phyloP scores from a whole-genome alignment of 1,140 invertebrate species.

The Cryptotermes secundus region DNA sequence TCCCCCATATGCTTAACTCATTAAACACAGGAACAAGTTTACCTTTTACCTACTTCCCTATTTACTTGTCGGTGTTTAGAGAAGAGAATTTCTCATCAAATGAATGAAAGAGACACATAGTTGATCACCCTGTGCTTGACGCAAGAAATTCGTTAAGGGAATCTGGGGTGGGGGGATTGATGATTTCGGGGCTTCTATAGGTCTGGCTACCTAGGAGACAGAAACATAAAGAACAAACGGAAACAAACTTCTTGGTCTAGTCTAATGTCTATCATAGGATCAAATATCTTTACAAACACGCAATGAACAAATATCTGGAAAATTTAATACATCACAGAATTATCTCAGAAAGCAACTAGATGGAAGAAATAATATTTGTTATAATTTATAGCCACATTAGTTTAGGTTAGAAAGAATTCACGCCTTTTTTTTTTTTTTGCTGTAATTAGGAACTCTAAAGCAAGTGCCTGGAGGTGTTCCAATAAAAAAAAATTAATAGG shows the following conservation, averaged over 20 bases:
- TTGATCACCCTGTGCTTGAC: background rate
- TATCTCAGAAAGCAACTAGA: background rate
- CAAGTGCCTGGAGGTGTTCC: background rate
- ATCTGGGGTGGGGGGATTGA: background rate
- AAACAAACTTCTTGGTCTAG: background rate
- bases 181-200: background rate
- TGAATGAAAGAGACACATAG: background rate
- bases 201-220: background rate
- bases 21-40: no score
- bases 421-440: background rate
- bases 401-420: background rate
- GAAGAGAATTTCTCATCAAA: background rate
- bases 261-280: no score
- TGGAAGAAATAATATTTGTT: background rate
- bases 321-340: no score
- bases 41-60: no score
- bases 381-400: background rate
- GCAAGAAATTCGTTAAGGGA: background rate
- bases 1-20: no score
- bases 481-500: background rate
- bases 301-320: no score
- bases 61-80: background rate
- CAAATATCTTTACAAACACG: no score
- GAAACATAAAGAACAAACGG: background rate
- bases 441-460: slow-evolving; percentile 2